Base-by-base conservation (phyloP, 2,888 invertebrate genomes). In the Rhynchonema sp. region DNA sequence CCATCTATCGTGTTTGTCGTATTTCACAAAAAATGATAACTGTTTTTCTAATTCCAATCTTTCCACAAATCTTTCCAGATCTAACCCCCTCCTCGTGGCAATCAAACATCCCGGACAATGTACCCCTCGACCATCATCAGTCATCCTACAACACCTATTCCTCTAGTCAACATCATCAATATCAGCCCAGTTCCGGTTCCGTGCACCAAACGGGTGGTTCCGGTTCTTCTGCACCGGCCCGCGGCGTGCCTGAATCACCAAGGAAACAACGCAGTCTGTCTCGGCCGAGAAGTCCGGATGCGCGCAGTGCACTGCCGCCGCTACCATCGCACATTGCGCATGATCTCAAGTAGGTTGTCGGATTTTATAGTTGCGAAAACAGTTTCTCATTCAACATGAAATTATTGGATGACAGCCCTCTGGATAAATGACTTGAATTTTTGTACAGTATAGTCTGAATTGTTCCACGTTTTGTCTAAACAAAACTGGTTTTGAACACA, bases 291-390 rank as follows among this genome's bases (percentile, higher is more conserved):
- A 62, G 64, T 57, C 64, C 66, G 1, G 60, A 59, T 55, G 9
- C 49, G 23, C 25, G 59, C 49, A 27, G 52, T 9, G 38, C 56
- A 1, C 60, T 72, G 9, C 61, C 73, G 58, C 74, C 77, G 1
- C 65, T 79, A 60, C 75, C 78, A 20, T 73, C 72, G 29, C 74
- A 75, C 46, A 69, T 79, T 25, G 71, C 74, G 29, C 74, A 74
- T 69, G 79, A 79, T 66, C 70, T 78, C 67, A 77, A 73, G 78
- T 78, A 62, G 64, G 69, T n/a, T n/a, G n/a, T n/a, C n/a, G n/a
- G n/a, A n/a, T n/a, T n/a, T n/a, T n/a, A n/a, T n/a, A n/a, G n/a
- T n/a, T n/a, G n/a, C n/a, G n/a, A n/a, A n/a, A n/a, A n/a, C n/a
- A n/a, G n/a, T n/a, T n/a, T n/a, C n/a, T n/a, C n/a, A n/a, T n/a